Evolutionary conservation across 2,797 vertebrate genomes (phyloP), one percentile per base, ranked within the genome.

Genomic region (Borostomias antarcticus): DNA sequence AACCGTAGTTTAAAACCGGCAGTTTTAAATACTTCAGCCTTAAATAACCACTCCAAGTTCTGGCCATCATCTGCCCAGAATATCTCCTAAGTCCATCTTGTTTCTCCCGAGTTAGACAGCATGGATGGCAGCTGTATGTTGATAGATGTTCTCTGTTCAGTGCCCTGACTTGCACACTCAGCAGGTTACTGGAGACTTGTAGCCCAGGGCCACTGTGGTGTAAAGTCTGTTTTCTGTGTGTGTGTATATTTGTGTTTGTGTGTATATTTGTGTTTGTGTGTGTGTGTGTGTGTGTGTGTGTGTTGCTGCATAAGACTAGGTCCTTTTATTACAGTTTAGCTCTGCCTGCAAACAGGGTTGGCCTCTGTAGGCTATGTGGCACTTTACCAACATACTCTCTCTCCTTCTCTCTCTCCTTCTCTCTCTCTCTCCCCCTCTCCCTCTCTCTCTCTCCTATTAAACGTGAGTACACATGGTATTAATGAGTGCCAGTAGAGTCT

Each of bases 381-480:
- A 23, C 26, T 29, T 57, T 30, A 28, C 52, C 28, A 56, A 7
- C 40, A 17, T 17, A 7, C 52, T 6, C 52, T 54, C 17, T 54
- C 33, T 37, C 5, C 15, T 13, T 21, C 10, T 64, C 58, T 48
- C 1, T 21, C 26, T 25, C 26, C 48, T 1, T 21, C 29, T 21
- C 19, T 10, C 3, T 50, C 10, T 7, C 30, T 17, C 8, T 54
- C 17, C 28, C 53, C 4, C 17, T 37, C 17, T 37, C 26, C 23
- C 21, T 15, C 33, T 19, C 54, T 32, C 9, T 13, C 32, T 35
- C 29, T 33, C 40, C 21, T 29, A 32, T 28, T 10, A 51, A 76
- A 71, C 67, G 8, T 56, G 28, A 82, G 67, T 69, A 82, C 82
- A 84, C 79, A 76, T 77, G 77, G 86, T 87, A 85, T 84, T 82